Percentiles rank a stretch among this genome's conserved stretches.
These are phyloP conservation scores for Pseudomyrmex dendroicus DNA, from an alignment of 1,140 invertebrate genomes.

Conservation along the genomic window DNA sequence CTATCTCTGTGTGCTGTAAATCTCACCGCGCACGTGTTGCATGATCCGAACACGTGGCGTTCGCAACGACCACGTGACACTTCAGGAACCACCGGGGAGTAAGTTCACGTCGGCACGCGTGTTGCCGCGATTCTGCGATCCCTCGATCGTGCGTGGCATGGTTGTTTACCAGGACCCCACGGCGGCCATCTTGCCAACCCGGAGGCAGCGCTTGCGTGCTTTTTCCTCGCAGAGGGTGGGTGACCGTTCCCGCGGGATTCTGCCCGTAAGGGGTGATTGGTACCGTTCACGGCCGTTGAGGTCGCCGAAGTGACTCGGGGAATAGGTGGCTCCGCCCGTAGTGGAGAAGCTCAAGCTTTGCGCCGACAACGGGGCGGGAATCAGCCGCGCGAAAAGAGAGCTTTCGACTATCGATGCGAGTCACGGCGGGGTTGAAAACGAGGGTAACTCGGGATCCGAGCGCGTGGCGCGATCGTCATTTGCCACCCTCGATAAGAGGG, in stretches of 20 bases:
- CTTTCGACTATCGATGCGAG: constrained; percentile 12
- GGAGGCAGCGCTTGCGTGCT: constrained; percentile 70
- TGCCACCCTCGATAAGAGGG: constrained; percentile 30
- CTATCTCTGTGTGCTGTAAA: not conserved
- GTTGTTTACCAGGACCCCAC: constrained; percentile 70
- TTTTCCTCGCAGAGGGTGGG: constrained; percentile 41
- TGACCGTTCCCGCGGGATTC: constrained; percentile 68
- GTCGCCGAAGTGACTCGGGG: not conserved
- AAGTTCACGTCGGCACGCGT: constrained; percentile 37
- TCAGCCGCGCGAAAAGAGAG: constrained; percentile 33
- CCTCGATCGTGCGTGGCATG: constrained; percentile 62
- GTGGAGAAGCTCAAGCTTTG: constrained; percentile 36
- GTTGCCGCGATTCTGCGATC: constrained; percentile 20
- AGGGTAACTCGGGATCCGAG: constrained; percentile 5
- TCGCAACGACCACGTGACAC: constrained; percentile 31
- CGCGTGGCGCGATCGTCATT: constrained; percentile 14
- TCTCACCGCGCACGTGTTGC: constrained; percentile 9
- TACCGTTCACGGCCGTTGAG: not conserved
- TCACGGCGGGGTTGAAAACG: not conserved
- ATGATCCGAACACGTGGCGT: constrained; percentile 40
- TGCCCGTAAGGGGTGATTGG: not conserved
- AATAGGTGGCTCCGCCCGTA: constrained; percentile 51
- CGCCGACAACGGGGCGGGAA: not conserved
- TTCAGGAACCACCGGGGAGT: constrained; percentile 35
- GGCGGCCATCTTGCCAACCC: constrained; percentile 73